Evolutionary conservation across 1,140 invertebrate genomes (phyloP).

Genomic region (Hydropsyche tenuis): DNA sequence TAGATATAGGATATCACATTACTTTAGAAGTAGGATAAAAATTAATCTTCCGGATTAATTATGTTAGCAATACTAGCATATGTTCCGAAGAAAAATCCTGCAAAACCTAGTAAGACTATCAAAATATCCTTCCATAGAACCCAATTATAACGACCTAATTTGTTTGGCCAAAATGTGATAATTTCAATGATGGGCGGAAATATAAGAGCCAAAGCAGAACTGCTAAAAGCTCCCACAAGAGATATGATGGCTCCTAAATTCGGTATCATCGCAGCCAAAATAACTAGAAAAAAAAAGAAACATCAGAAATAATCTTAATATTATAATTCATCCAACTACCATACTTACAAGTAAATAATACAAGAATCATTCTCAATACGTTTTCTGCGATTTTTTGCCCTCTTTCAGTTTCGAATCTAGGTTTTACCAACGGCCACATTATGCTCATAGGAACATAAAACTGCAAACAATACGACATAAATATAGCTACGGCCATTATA

Average conservation of each 20-base stretch:
- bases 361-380: conserved; percentile 71
- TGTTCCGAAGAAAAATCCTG: conserved; percentile 80
- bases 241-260: conserved; percentile 90
- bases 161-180: conserved; percentile 76
- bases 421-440: conserved; percentile 77
- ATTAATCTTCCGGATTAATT: conserved; percentile 31
- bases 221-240: conserved; percentile 88
- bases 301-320: conserved; percentile 34
- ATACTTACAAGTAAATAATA: conserved; percentile 80
- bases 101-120: conserved; percentile 76
- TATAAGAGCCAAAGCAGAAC: conserved; percentile 86
- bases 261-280: conserved; percentile 83
- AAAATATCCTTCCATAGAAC: conserved; percentile 73
- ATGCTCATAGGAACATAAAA: conserved; percentile 93
- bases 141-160: conserved; percentile 68
- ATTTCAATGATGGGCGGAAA: conserved; percentile 91
- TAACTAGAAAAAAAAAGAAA: conserved; percentile 66
- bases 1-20: too few species aligned
- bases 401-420: conserved; percentile 66
- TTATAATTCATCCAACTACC: neutral
- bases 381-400: conserved; percentile 71
- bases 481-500: conserved; percentile 86
- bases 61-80: conserved; percentile 79
- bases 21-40: neutral
- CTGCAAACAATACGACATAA: conserved; percentile 87